A percentile compares a stretch with the other conserved stretches of the same genome.
Conservation (phyloP, 2,888 invertebrate species). For the Calliscelio sp. region DNA sequence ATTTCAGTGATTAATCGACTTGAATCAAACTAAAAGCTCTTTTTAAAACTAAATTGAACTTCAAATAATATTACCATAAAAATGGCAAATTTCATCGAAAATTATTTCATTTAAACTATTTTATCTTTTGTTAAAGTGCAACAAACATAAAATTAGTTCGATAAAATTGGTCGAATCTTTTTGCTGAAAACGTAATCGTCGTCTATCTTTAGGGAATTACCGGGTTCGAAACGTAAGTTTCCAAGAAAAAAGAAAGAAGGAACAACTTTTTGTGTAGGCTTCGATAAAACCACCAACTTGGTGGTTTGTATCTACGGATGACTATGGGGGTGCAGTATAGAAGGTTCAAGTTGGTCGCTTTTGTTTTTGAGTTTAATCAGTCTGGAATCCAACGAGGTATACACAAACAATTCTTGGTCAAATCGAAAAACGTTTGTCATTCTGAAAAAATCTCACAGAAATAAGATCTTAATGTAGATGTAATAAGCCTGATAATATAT, state of each 20-base stretch:
- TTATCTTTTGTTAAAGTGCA: too few species aligned
- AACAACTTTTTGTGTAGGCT: conserved; percentile 46
- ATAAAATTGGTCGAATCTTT: conserved; percentile 1
- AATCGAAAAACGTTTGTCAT: conserved; percentile 40
- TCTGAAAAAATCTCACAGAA: conserved; percentile 2
- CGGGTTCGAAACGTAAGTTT: conserved; percentile 10
- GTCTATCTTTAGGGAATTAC: conserved; percentile 16
- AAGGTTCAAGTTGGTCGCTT: conserved; percentile 20
- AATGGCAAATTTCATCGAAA: too few species aligned
- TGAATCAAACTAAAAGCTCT: too few species aligned
- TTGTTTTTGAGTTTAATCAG: conserved; percentile 54
- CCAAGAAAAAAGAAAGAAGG: conserved; percentile 1
- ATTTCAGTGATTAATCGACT: too few species aligned
- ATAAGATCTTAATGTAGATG: not conserved
- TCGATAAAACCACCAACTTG: conserved; percentile 49
- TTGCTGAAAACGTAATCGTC: conserved; percentile 2
- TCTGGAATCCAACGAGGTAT: conserved; percentile 24
- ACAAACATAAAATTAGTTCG: too few species aligned
- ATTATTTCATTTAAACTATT: too few species aligned
- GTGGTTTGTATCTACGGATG: conserved; percentile 19
- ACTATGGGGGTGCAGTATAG: not conserved
- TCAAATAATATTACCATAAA: too few species aligned
- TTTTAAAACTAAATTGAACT: too few species aligned
- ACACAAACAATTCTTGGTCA: conserved; percentile 17
- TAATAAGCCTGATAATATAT: conserved; percentile 13